Base-by-base conservation (phyloP, 2,888 invertebrate genomes). In the Drosophila yooni region DNA sequence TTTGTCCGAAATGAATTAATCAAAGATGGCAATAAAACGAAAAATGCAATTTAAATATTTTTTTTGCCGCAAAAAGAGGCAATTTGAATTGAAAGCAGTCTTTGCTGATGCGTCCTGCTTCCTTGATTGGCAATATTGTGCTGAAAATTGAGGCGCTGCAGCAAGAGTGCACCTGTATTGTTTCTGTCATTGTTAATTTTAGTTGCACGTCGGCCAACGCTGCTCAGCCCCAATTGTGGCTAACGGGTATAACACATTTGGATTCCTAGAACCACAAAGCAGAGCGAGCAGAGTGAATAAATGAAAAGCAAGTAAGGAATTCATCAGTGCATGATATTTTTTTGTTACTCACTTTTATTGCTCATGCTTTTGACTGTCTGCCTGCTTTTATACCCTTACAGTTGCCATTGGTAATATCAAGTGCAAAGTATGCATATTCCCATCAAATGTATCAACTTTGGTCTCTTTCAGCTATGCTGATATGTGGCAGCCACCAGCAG, bases 61-160 rank as follows among this genome's bases (percentile, higher is more conserved):
- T 29, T 21, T 21, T 21, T 21, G 21, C 21, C 15, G 21, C 29
- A 40, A 57, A 56, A 10, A 40, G 21, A 40, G 33, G 46, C 46
- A 76, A 76, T 76, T 83, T 83, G 83, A 90, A 91, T 90, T 91
- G 91, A 84, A 89, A 90, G 68, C 80, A 79, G 75, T 78, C 81
- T 76, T 76, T 71, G 70, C 15, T 46, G 46, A 46, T 57, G 56
- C 56, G 38, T 56, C 48, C 46, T 8, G 46, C 65, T 50, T 53
- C 59, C 62, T 68, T 36, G 59, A 52, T 50, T 43, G 64, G 33
- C 63, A 52, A 48, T 50, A 50, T 54, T 51, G 54, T 58, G 80
- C 74, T 70, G 71, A 67, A 67, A 82, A 65, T 74, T 63, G 56
- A 83, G 83, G 70, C 43, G 63, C 70, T 69, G 56, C 65, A 53